A percentile compares a stretch with the other conserved stretches of the same genome.
These are phyloP conservation scores for Apodemia duryi DNA, from an alignment of 2,888 invertebrate species.

Conservation along the genomic window DNA sequence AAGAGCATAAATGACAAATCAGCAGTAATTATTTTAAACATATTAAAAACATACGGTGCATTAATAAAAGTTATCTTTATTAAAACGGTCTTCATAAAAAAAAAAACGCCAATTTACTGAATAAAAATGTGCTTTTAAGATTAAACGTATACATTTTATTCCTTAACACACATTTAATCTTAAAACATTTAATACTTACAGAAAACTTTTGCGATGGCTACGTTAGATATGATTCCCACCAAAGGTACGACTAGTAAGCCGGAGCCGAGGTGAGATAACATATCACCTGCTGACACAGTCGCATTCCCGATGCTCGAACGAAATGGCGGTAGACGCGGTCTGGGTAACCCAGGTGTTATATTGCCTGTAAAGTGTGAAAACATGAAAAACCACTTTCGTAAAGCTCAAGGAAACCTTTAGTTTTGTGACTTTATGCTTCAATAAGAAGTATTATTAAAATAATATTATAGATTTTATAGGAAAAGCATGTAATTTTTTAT, in stretches of 20 bases:
- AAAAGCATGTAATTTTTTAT: no score
- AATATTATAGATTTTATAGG: not conserved
- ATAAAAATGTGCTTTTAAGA: not conserved
- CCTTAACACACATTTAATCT: not conserved
- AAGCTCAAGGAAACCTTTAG: slow-evolving; percentile 1
- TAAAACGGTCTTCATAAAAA: not conserved
- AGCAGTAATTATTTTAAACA: no score
- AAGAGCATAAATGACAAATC: no score
- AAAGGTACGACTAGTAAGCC: slow-evolving; percentile 86
- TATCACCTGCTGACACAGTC: slow-evolving; percentile 71
- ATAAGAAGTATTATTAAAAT: not conserved
- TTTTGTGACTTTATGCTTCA: not conserved
- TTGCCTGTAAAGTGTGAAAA: slow-evolving; percentile 55
- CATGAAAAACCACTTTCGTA: slow-evolving; percentile 18
- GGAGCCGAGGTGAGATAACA: slow-evolving; percentile 81
- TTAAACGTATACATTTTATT: not conserved
- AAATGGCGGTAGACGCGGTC: slow-evolving; percentile 74
- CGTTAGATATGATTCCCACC: slow-evolving; percentile 86
- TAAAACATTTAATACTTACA: slow-evolving; percentile 72
- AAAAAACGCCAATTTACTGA: not conserved
- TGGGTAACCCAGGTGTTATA: slow-evolving; percentile 81
- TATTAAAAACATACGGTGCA: not conserved
- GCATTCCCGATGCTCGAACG: slow-evolving; percentile 64
- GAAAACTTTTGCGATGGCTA: slow-evolving; percentile 92
- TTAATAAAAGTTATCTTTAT: not conserved